Evolutionary conservation across 2,797 vertebrate species (phyloP).

Genomic region (Lindbergichthys nudifrons): DNA sequence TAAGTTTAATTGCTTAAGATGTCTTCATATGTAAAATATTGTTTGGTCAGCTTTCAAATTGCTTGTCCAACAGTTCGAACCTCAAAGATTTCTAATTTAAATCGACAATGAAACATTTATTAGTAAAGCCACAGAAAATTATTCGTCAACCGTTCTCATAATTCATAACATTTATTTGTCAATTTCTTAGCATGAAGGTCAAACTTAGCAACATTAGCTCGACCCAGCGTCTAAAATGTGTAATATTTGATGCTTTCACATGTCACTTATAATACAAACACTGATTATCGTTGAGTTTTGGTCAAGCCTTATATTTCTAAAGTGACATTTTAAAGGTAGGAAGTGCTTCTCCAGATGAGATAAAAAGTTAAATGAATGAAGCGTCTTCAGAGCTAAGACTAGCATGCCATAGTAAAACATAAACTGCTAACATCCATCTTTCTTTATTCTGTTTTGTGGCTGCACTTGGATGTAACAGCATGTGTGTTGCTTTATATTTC

Average conservation of each 20-base stretch:
- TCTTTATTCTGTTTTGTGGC: constrained; percentile 66
- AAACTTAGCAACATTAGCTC: not conserved
- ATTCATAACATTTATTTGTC: not conserved
- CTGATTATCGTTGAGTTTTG: not conserved
- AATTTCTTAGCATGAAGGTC: not conserved
- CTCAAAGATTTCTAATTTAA: not conserved
- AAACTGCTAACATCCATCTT: constrained; percentile 51
- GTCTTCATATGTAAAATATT: too few relatives aligned
- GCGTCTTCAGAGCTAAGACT: not conserved
- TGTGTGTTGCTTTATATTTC: constrained; percentile 79
- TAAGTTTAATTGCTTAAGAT: not conserved
- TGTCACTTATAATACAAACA: not conserved
- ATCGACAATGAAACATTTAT: not conserved
- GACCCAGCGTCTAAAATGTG: not conserved
- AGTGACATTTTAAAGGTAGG: not conserved
- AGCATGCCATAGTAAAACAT: constrained; percentile 14
- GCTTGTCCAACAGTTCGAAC: not conserved
- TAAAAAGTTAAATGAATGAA: constrained; percentile 2
- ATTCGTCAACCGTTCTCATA: not conserved
- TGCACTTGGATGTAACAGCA: constrained; percentile 85
- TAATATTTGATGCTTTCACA: too few relatives aligned
- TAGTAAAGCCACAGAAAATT: too few relatives aligned
- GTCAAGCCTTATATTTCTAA: not conserved
- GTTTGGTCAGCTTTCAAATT: not conserved
- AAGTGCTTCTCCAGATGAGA: not conserved